phyloP scores from a whole-genome alignment of 2,888 invertebrate genomes.

The Drosophila kuntzei region DNA sequence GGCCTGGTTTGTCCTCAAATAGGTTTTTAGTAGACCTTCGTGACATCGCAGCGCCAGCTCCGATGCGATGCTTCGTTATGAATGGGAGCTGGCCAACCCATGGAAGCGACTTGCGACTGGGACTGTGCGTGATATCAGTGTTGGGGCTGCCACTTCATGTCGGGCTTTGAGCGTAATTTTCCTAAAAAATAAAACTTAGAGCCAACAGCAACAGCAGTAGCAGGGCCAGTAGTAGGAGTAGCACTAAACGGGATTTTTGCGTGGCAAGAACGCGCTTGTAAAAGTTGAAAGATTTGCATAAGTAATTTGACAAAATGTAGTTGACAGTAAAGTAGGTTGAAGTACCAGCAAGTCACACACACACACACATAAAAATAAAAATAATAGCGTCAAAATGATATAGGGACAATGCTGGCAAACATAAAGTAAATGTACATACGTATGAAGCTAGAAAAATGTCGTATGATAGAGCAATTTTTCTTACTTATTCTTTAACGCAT shows the following conservation, averaged over 20 bases:
- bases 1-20: slow-evolving; percentile 47
- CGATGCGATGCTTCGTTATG: slow-evolving; percentile 45
- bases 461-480: slow-evolving; percentile 71
- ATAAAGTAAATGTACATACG: slow-evolving; percentile 55
- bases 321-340: slow-evolving; percentile 76
- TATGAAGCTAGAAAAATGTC: slow-evolving; percentile 55
- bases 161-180: slow-evolving; percentile 74
- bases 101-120: slow-evolving; percentile 25
- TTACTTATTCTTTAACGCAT: slow-evolving; percentile 57
- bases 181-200: slow-evolving; percentile 30
- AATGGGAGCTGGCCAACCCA: slow-evolving; percentile 47
- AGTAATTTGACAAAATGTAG: slow-evolving; percentile 83
- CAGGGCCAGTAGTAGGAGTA: slow-evolving; percentile 32
- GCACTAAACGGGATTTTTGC: slow-evolving; percentile 73
- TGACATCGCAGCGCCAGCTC: slow-evolving; percentile 30
- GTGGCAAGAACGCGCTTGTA: slow-evolving; percentile 75
- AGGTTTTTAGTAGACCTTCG: slow-evolving; percentile 69
- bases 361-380: slow-evolving; percentile 34
- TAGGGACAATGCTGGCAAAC: slow-evolving; percentile 40
- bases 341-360: slow-evolving; percentile 53
- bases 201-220: slow-evolving; percentile 23
- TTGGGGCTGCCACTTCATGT: slow-evolving; percentile 68
- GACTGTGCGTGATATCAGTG: slow-evolving; percentile 68
- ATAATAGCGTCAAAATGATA: slow-evolving; percentile 59
- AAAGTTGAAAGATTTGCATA: slow-evolving; percentile 82